Percentiles rank a stretch among this genome's conserved stretches.
phyloP scores from a whole-genome alignment of 2,888 invertebrate genomes.

The Agrochola litura region DNA sequence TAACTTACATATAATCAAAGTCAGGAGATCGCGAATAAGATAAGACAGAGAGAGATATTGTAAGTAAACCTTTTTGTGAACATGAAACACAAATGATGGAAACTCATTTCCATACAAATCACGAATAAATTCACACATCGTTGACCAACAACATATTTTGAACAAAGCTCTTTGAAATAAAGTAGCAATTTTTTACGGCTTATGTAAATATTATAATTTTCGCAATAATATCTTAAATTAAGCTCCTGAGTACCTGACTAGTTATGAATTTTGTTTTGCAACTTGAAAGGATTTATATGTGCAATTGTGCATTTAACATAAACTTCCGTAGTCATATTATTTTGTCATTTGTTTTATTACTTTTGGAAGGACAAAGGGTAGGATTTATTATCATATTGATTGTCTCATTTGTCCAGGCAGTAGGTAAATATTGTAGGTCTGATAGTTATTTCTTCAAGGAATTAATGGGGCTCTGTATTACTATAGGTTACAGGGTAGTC shows the following conservation, averaged over 20 bases:
- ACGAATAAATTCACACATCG: constrained; percentile 33
- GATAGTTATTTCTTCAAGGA: background rate
- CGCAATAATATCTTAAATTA: constrained; percentile 21
- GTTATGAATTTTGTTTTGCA: constrained; percentile 27
- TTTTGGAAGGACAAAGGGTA: constrained; percentile 12
- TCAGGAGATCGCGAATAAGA: too few species aligned
- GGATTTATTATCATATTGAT: constrained; percentile 11
- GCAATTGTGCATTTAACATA: constrained; percentile 36
- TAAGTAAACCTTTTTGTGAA: background rate
- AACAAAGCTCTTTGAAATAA: background rate
- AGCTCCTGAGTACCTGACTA: constrained; percentile 17
- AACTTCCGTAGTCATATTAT: constrained; percentile 3
- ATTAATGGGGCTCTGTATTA: background rate
- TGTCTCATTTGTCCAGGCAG: background rate
- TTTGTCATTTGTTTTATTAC: constrained; percentile 19
- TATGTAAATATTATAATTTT: constrained; percentile 46
- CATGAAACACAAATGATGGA: constrained; percentile 1
- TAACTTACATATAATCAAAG: too few species aligned
- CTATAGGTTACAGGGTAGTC: background rate
- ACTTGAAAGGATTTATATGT: constrained; percentile 33
- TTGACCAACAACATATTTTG: constrained; percentile 16
- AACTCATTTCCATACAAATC: constrained; percentile 7
- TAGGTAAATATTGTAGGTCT: too few species aligned
- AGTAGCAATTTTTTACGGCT: constrained; percentile 36
- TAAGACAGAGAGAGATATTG: too few species aligned